phyloP scores from a whole-genome alignment of 2,113 vertebrate genomes.

The Conger conger region DNA sequence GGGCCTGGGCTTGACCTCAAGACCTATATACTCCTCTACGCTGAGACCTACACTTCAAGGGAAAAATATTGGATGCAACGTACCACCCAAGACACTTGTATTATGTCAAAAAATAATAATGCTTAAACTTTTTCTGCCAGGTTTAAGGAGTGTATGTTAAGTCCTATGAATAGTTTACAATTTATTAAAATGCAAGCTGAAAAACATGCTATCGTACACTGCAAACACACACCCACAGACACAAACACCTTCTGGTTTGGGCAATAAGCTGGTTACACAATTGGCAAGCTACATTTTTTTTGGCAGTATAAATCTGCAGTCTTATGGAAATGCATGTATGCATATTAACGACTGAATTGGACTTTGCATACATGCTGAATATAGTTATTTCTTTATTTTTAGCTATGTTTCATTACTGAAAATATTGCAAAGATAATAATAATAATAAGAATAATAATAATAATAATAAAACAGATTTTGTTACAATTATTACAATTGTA shows the following conservation, averaged over 20 bases:
- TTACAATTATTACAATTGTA: no score
- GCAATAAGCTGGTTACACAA: neutral
- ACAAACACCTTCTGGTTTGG: neutral
- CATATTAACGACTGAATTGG: neutral
- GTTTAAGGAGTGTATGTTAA: no score
- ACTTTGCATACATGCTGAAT: no score
- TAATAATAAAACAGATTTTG: neutral
- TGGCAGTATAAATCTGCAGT: neutral
- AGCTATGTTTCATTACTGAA: neutral
- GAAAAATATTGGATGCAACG: no score
- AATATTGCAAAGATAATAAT: neutral
- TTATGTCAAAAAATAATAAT: neutral
- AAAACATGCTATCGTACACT: neutral
- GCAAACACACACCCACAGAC: no score
- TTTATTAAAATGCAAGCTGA: neutral
- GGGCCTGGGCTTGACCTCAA: no score
- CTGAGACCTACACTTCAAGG: no score
- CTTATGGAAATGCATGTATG: neutral
- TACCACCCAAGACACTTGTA: no score
- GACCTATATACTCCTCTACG: no score
- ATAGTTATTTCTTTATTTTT: neutral
- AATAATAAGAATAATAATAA: no score
- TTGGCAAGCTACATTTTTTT: neutral
- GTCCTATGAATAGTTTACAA: no score
- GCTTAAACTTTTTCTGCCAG: neutral